Evolutionary conservation across 1,140 invertebrate genomes (phyloP), one percentile per base, ranked within the genome.

Genomic region (Drosophila parvula): DNA sequence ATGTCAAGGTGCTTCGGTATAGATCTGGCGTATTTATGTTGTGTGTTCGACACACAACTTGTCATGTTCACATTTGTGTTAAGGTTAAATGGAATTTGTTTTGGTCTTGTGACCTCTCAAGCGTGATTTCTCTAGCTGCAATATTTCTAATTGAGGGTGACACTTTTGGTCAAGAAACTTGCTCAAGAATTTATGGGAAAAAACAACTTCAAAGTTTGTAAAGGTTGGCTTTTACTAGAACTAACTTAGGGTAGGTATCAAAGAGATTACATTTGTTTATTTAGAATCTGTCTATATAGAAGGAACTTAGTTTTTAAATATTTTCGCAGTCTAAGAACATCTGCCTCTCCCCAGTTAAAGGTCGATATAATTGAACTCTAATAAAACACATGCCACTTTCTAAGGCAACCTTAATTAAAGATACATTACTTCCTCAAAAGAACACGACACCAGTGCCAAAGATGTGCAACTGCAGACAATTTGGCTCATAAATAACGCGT

Each of bases 401-500:
- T n/a, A 1, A 11, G 40, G 9, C 34, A 41, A 51, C 74, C 61
- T 41, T 47, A 47, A 77, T 77, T 78, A 69, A 77, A 78, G 64
- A 70, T 36, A 63, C 61, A 67, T 75, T 63, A 67, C 50, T 75
- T 67, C 51, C 50, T 61, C 55, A 6, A 44, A 27, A 34, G 5
- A 53, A 16, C 34, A 34, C 56, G 41, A 32, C 32, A 18, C 18
- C 27, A 9, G 9, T 16, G 38, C 43, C 50, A 40, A 69, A 43
- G 79, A 80, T 43, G 64, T 50, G 56, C 61, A 78, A 62, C 44
- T 61, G 78, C 74, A 81, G 78, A 44, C 58, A 65, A 67, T 51
- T 67, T 76, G 44, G 57, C 22, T 76, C 78, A 83, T 88, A 89
- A 89, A 88, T 88, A 88, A 88, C 86, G 71, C 62, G 84, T 81